These are phyloP conservation scores for Esox masquinongy DNA, from an alignment of 2,797 vertebrate genomes.

Conservation along the genomic window DNA sequence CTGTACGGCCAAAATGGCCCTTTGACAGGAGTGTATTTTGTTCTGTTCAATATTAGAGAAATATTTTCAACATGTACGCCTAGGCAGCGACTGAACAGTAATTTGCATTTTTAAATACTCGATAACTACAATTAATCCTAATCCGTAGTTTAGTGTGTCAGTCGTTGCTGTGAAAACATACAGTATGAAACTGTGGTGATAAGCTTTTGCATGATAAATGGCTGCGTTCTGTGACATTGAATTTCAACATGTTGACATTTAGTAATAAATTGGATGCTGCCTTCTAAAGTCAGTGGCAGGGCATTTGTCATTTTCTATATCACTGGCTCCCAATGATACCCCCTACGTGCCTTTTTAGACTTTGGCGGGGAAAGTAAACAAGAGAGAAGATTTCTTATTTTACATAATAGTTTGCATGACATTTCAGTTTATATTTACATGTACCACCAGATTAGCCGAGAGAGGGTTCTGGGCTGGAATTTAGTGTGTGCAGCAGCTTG, in stretches of 20 bases:
- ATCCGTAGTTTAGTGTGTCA: background rate
- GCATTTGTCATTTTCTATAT: constrained; percentile 54
- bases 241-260: constrained; percentile 49
- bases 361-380: too few relatives aligned
- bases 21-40: background rate
- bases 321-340: background rate
- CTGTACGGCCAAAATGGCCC: background rate
- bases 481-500: too few relatives aligned
- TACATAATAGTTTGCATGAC: too few relatives aligned
- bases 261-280: constrained; percentile 35
- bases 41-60: background rate
- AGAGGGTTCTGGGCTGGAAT: too few relatives aligned
- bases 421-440: too few relatives aligned
- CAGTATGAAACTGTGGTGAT: constrained; percentile 23
- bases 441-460: too few relatives aligned
- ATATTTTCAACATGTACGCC: background rate
- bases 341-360: background rate
- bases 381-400: too few relatives aligned
- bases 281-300: constrained; percentile 28
- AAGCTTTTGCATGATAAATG: constrained; percentile 42
- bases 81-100: background rate
- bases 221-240: constrained; percentile 20
- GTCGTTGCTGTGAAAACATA: background rate
- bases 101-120: background rate
- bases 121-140: constrained; percentile 5